Conservation (phyloP, 2,797 vertebrate species). For the Thaleichthys pacificus region DNA sequence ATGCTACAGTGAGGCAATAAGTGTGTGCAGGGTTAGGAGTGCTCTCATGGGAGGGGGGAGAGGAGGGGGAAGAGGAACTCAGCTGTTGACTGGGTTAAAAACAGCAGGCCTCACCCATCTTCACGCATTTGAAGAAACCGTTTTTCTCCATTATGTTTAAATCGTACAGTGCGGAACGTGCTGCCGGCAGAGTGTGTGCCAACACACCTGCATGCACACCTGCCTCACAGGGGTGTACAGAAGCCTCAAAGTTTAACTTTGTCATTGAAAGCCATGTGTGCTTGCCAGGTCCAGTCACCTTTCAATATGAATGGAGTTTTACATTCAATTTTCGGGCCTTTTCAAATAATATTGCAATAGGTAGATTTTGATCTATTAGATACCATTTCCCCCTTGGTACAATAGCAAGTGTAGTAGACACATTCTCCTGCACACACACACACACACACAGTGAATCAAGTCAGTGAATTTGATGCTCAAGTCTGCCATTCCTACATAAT, state of each 20-base stretch:
- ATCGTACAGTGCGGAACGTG: too few relatives aligned
- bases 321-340: constrained; percentile 51
- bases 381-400: background rate
- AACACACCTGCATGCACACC: background rate
- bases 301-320: constrained; percentile 64
- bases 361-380: constrained; percentile 36
- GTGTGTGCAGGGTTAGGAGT: too few relatives aligned
- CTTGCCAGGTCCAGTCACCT: constrained; percentile 36
- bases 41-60: too few relatives aligned
- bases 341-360: constrained; percentile 47
- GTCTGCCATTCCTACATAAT: background rate
- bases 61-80: too few relatives aligned
- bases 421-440: background rate
- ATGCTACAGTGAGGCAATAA: too few relatives aligned
- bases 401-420: constrained; percentile 31
- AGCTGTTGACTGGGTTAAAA: too few relatives aligned
- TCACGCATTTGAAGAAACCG: too few relatives aligned
- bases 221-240: too few relatives aligned
- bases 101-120: too few relatives aligned
- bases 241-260: constrained; percentile 9
- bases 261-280: constrained; percentile 55
- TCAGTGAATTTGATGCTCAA: background rate
- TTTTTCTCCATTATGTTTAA: too few relatives aligned
- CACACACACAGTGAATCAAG: background rate
- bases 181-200: too few relatives aligned